Evolutionary conservation across 92 coral and sea anemone species (phyloP), one percentile per base, ranked within the genome.

Genomic region (Isaurus tuberculatus): DNA sequence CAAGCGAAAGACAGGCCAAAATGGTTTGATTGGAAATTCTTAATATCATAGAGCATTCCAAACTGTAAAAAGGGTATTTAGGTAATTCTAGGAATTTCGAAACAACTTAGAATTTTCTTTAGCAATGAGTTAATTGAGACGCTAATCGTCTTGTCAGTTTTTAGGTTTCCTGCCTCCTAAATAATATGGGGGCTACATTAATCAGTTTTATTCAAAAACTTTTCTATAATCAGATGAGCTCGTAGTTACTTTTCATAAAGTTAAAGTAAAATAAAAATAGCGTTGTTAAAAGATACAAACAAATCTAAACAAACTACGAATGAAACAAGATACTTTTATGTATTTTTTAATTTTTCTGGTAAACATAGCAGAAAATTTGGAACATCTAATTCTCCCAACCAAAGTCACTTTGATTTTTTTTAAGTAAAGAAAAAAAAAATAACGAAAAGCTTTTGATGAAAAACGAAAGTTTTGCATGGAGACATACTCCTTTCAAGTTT

Each of bases 361-460:
- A 88, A 88, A 88, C 40, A 88, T 42, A 37, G 69, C 60, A 55
- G 43, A 75, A 84, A 85, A 84, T 70, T 27, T 44, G 64, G 42
- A 48, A 61, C 71, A 61, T 87, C 77, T 83, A 68, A 83, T 53
- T 65, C 72, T 44, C 66, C 13, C 57, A 44, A 72, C 27, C 48
- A 42, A 28, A 33, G 30, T 27, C 30, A 74, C 22, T 9, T 30
- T 74, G 19, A 2, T 15, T 53, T 33, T 7, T 23, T 49, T 49
- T 26, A 8, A 11, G n/a, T 60, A 48, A 26, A 42, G 31, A 74
- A 30, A 25, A 3, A 57, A 40, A 30, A 37, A 2, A 23, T 15
- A 19, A 27, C 27, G 27, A 43, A 26, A 8, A 61, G 33, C 32
- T 25, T 33, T 73, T 43, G 20, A 25, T 63, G 27, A 66, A 36